Base-by-base conservation (phyloP, 2,888 invertebrate species). In the Baronia brevicornis region DNA sequence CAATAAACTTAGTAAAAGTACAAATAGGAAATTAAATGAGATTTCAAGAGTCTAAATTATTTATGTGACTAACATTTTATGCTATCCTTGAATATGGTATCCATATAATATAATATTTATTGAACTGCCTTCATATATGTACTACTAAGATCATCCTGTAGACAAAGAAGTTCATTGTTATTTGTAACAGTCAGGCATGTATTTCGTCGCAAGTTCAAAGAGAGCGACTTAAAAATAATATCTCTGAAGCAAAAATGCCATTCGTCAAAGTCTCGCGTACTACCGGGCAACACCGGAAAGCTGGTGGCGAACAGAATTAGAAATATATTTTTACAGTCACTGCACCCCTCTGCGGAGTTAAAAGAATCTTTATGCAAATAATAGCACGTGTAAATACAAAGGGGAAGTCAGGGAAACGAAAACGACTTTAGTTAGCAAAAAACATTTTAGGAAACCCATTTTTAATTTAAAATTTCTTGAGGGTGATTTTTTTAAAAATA, bases 361-460 rank as follows among this genome's bases (percentile, higher is more conserved):
- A 65, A 75, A 74, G 77, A 75, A 74, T 67, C 66, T 73, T 75
- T 78, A 82, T 80, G 82, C 84, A 82, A 82, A 82, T 82, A 82
- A 74, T 60, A 71, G 68, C 75, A 78, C 75, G 70, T 80, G 80
- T 80, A 75, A 73, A 78, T 66, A 75, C 70, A 64, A 60, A 63
- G 75, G 48, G 75, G 69, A 67, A 60, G 57, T 60, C 29, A 41
- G 56, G 55, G 59, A 61, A 65, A 47, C 41, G 44, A 37, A 36
- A 37, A 33, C 33, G 38, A 28, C 41, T 36, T 39, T 38, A 29
- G 30, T 28, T 39, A 31, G 17, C 11, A 29, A 25, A 33, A 22
- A 37, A 22, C 9, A 22, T 5, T 32, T 28, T 6, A 19, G 28
- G 21, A 33, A 36, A 33, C 28, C 22, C 34, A 25, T 39, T 28